These are phyloP conservation scores for Callionymus lyra DNA, from an alignment of 2,113 vertebrate genomes.

Conservation along the genomic window DNA sequence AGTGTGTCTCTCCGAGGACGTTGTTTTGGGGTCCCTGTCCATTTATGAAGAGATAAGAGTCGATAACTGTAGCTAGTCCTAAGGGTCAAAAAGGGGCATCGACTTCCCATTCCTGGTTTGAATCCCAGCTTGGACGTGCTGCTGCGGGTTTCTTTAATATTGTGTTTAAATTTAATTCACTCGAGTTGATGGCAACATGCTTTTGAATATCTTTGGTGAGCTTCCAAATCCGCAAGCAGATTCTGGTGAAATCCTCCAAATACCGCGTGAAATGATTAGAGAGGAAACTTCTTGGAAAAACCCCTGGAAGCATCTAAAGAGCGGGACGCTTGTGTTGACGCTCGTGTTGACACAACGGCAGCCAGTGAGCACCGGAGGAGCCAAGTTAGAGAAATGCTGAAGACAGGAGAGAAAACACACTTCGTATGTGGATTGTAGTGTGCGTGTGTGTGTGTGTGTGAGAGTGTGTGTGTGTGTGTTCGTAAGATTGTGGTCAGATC, in stretches of 20 bases:
- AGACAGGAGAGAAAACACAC: constrained; percentile 65
- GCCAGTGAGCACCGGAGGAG: constrained; percentile 50
- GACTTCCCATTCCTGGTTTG: no score
- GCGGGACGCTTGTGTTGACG: constrained; percentile 33
- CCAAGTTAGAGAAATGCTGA: constrained; percentile 54
- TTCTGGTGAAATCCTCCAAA: background rate
- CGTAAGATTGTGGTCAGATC: constrained; percentile 49
- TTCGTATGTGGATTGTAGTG: constrained; percentile 47
- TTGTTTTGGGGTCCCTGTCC: no score
- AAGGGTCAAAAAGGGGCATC: no score
- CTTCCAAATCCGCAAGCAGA: background rate
- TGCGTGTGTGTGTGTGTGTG: constrained; percentile 26
- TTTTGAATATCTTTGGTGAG: no score
- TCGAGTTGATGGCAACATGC: no score
- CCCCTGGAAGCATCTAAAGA: constrained; percentile 15
- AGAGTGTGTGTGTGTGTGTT: constrained; percentile 23
- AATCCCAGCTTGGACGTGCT: no score
- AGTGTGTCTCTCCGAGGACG: no score
- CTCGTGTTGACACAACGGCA: constrained; percentile 51
- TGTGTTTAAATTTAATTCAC: no score
- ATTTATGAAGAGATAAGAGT: no score
- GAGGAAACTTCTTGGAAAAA: constrained; percentile 31
- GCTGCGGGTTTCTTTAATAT: no score
- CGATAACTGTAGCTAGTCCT: no score
- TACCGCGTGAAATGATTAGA: constrained; percentile 11